phyloP scores from a whole-genome alignment of 2,888 invertebrate species.

The Pollenia angustigena region DNA sequence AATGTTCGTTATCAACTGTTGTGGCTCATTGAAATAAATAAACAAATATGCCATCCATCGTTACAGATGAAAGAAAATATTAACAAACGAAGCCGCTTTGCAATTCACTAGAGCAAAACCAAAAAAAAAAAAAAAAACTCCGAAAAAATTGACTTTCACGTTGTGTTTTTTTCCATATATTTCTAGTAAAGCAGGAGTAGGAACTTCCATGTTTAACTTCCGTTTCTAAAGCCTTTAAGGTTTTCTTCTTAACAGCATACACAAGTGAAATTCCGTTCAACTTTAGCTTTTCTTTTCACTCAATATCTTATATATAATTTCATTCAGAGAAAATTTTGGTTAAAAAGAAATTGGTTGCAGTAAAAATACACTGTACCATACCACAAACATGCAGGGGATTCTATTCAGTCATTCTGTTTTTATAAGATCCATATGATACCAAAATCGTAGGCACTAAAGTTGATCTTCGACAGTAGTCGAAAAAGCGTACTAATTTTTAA shows the following conservation, averaged over 20 bases:
- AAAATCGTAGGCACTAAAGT: no score
- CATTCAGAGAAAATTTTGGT: neutral
- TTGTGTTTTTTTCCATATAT: neutral
- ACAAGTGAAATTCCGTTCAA: slow-evolving; percentile 34
- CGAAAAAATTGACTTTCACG: slow-evolving; percentile 47
- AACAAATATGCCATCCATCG: slow-evolving; percentile 67
- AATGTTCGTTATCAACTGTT: slow-evolving; percentile 66
- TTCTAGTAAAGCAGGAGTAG: neutral
- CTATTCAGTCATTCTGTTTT: no score
- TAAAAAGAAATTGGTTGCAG: no score
- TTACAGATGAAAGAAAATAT: slow-evolving; percentile 13
- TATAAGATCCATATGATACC: no score
- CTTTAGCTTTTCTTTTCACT: neutral
- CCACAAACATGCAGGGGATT: no score
- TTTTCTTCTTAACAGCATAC: neutral
- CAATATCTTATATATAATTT: neutral
- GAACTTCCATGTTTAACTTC: slow-evolving; percentile 30
- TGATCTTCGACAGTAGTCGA: no score
- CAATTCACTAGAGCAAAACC: slow-evolving; percentile 28
- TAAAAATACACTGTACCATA: no score
- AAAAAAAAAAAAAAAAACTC: slow-evolving; percentile 17
- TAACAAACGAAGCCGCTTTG: slow-evolving; percentile 65
- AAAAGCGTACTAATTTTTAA: no score
- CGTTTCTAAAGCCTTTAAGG: neutral
- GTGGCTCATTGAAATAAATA: slow-evolving; percentile 73